Evolutionary conservation across 2,113 vertebrate species (phyloP).

Genomic region (Corythoichthys haematopterus): DNA sequence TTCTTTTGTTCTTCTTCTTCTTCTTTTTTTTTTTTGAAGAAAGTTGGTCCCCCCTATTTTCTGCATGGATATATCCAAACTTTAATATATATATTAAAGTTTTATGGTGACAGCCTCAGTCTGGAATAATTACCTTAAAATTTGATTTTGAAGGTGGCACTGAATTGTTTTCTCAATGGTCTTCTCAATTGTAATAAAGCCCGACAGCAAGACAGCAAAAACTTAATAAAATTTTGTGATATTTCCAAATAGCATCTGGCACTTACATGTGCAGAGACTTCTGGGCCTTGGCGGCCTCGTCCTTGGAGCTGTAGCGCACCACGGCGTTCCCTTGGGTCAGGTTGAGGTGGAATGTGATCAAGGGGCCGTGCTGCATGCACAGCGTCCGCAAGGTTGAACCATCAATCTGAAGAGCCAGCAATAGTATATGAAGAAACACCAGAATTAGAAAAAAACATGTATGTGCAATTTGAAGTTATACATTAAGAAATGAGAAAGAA

Average conservation of each 20-base stretch:
- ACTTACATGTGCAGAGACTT: conserved; percentile 98
- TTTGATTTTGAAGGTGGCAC: background rate
- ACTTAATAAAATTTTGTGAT: background rate
- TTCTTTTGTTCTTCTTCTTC: too few species aligned
- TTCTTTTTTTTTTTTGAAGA: too few species aligned
- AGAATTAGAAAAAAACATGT: background rate
- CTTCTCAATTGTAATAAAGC: background rate
- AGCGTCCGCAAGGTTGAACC: conserved; percentile 95
- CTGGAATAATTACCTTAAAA: background rate
- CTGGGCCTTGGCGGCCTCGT: conserved; percentile 96
- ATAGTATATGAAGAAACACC: background rate
- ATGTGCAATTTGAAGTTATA: too few species aligned
- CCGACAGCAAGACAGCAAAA: too few species aligned
- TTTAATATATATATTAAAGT: too few species aligned
- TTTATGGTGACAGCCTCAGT: background rate
- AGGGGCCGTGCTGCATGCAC: conserved; percentile 96
- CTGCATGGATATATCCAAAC: too few species aligned
- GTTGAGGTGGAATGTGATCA: conserved; percentile 98
- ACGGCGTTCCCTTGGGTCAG: conserved; percentile 97
- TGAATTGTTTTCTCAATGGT: background rate
- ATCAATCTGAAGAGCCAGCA: conserved; percentile 80
- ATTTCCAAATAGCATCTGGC: background rate
- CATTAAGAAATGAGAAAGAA: too few species aligned
- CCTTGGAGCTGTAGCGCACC: conserved; percentile 98
- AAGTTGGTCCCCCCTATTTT: too few species aligned